Percentiles rank a stretch among this genome's conserved stretches.
Evolutionary conservation across 2,797 vertebrate genomes (phyloP).

Genomic region (Neoniphon sammara): DNA sequence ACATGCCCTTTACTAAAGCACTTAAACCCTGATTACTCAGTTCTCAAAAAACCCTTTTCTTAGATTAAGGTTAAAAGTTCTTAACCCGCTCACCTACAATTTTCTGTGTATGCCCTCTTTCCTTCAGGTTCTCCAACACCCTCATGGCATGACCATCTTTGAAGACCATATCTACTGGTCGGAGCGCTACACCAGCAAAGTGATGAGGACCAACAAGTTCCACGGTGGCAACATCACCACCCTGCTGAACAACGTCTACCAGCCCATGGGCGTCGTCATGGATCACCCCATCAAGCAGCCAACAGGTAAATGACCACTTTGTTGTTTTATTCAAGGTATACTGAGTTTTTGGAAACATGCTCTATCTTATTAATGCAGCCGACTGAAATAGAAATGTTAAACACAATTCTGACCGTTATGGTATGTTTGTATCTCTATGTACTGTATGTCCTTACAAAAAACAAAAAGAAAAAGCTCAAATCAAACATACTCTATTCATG

Average conservation of each 20-base stretch:
- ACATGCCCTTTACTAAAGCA: too few species aligned
- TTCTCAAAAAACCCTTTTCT: not conserved
- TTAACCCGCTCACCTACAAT: too few species aligned
- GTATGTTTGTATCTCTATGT: too few species aligned
- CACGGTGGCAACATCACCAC: slow-evolving; percentile 90
- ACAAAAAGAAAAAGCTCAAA: too few species aligned
- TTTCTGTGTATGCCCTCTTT: not conserved
- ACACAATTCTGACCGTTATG: too few species aligned
- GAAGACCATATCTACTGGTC: slow-evolving; percentile 94
- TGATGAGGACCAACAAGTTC: slow-evolving; percentile 93
- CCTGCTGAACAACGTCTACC: slow-evolving; percentile 84
- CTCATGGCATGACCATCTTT: slow-evolving; percentile 90
- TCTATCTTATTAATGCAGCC: not conserved
- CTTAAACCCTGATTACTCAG: too few species aligned
- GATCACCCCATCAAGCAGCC: slow-evolving; percentile 91
- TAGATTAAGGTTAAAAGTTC: not conserved
- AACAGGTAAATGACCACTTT: slow-evolving; percentile 69
- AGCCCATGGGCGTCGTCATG: slow-evolving; percentile 89
- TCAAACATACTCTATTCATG: too few species aligned
- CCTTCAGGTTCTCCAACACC: slow-evolving; percentile 87
- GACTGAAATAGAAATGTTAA: too few species aligned
- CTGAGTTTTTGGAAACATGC: not conserved
- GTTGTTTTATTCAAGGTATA: not conserved
- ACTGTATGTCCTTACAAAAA: too few species aligned
- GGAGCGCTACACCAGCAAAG: slow-evolving; percentile 84